These are phyloP conservation scores for Forficula auricularia DNA, from an alignment of 1,140 invertebrate genomes.

Conservation along the genomic window DNA sequence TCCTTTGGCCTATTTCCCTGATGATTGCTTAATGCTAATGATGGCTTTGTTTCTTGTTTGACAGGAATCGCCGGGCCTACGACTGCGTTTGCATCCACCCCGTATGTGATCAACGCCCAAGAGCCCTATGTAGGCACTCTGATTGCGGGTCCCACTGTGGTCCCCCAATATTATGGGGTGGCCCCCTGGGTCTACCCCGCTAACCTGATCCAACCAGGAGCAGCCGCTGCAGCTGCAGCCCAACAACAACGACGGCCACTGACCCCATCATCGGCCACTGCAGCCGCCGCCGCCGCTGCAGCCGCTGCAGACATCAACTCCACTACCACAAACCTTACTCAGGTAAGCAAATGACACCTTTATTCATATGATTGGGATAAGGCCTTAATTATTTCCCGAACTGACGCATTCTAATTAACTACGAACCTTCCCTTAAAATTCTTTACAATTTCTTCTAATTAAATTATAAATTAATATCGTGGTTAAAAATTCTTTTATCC, in stretches of 20 bases:
- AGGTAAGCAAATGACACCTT: conserved; percentile 3
- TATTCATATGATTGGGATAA: conserved; percentile 23
- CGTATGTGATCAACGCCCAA: conserved; percentile 78
- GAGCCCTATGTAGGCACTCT: conserved; percentile 35
- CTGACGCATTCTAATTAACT: no score
- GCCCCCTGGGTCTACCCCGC: conserved; percentile 52
- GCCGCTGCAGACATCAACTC: conserved; percentile 25
- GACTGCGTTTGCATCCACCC: conserved; percentile 54
- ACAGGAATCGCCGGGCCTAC: conserved; percentile 29
- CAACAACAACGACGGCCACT: conserved; percentile 44
- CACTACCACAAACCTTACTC: conserved; percentile 12
- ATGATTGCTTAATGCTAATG: no score
- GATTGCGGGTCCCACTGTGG: conserved; percentile 36
- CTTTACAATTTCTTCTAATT: no score
- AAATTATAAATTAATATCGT: no score
- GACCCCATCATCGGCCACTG: conserved; percentile 50
- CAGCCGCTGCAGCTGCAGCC: conserved; percentile 40
- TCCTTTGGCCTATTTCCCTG: no score
- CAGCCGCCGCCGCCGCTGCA: conserved; percentile 31
- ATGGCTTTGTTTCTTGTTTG: conserved; percentile 6
- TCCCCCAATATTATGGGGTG: conserved; percentile 64
- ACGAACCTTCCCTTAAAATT: no score
- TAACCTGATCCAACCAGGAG: conserved; percentile 39
- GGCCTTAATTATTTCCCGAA: conserved; percentile 1
- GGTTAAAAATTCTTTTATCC: no score